phyloP scores from a whole-genome alignment of 2,797 vertebrate species.

The Chromis chromis region DNA sequence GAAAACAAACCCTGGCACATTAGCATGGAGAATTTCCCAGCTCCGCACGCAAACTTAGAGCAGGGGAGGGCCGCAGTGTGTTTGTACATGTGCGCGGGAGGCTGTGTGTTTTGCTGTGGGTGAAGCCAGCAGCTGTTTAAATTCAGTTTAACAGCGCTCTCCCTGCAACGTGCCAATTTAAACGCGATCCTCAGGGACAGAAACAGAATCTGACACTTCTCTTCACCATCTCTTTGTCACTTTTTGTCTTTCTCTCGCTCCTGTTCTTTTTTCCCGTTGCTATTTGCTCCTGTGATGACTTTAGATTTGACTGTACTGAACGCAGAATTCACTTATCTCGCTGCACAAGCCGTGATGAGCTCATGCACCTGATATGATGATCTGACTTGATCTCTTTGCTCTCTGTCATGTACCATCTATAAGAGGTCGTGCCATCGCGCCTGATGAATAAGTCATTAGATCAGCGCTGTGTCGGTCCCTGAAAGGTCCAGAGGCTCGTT shows the following conservation, averaged over 20 bases:
- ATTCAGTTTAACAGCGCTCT: constrained; percentile 71
- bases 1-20: constrained; percentile 85
- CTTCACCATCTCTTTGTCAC: constrained; percentile 61
- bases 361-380: constrained; percentile 46
- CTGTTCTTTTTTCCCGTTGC: constrained; percentile 5
- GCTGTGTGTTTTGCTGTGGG: constrained; percentile 49
- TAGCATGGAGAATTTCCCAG: constrained; percentile 79
- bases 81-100: constrained; percentile 19
- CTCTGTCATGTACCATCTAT: constrained; percentile 52
- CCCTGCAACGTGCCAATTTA: constrained; percentile 78
- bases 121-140: constrained; percentile 82
- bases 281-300: not conserved
- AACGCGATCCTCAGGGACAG: constrained; percentile 75
- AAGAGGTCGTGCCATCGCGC: constrained; percentile 37
- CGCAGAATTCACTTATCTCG: constrained; percentile 22
- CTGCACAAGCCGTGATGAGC: constrained; percentile 9
- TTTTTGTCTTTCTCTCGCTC: constrained; percentile 24
- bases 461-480: constrained; percentile 23
- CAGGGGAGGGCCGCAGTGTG: constrained; percentile 69
- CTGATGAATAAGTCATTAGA: constrained; percentile 68
- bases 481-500: constrained; percentile 41
- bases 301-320: not conserved
- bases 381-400: constrained; percentile 52
- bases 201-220: constrained; percentile 68
- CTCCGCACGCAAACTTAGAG: constrained; percentile 81